Evolutionary conservation across 2,113 vertebrate genomes (phyloP).

Genomic region (Uria aalge): DNA sequence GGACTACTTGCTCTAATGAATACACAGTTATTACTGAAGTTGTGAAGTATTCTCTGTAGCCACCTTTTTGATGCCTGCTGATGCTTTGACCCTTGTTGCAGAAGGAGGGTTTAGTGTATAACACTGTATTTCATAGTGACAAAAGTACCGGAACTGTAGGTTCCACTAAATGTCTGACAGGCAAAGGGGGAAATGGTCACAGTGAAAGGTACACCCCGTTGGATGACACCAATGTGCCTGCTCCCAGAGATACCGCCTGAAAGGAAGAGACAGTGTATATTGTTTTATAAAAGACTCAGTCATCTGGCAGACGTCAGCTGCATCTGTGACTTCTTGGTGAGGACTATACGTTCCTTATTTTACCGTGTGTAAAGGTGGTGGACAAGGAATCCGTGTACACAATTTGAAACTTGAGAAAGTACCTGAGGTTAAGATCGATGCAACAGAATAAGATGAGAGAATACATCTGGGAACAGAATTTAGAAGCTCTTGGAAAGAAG

Average conservation of each 20-base stretch:
- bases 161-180: background rate
- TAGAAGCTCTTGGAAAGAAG: background rate
- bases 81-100: background rate
- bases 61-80: background rate
- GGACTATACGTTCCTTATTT: background rate
- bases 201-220: accelerated
- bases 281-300: background rate
- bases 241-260: background rate
- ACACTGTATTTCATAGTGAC: background rate
- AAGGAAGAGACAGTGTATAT: background rate
- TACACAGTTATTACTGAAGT: background rate
- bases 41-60: background rate
- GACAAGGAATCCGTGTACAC: background rate
- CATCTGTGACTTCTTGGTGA: background rate
- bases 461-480: background rate
- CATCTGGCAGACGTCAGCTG: background rate
- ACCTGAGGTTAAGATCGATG: background rate
- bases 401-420: background rate
- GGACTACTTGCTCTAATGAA: background rate
- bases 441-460: background rate
- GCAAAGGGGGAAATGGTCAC: background rate
- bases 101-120: background rate
- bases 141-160: background rate
- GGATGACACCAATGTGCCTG: background rate
- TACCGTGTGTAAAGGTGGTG: accelerated